Base-by-base conservation (phyloP, 2,113 vertebrate species). In the Raja brachyura region DNA sequence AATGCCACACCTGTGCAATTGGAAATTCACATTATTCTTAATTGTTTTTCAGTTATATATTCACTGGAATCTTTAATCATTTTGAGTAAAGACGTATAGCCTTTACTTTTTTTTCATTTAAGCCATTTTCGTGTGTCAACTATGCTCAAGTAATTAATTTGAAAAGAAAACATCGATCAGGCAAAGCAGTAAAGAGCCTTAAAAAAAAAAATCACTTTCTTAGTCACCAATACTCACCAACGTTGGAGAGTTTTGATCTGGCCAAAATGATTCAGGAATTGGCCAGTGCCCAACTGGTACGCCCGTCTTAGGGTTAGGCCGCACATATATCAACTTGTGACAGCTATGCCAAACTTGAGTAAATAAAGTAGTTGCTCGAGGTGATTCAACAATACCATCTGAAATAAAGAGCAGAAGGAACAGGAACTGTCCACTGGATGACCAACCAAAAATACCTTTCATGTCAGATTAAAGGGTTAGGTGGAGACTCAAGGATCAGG, bases 231-330 rank as follows among this genome's bases (percentile, higher is more conserved):
- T 76, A 96, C 97, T 96, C 96, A 97, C 97, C 96, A 97, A 94
- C 83, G 96, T 97, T 94, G 96, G 96, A 93, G 96, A 97, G 95
- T 97, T 97, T 94, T 97, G 97, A 95, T 97, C 97, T 94, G 97
- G 97, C 97, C 97, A 97, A 93, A 97, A 97, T 81, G 97, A 97
- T 88, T 97, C 97, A 92, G 97, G 97, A 94, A 97, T 97, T 93
- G 97, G 97, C 97, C 97, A 97, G 0, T 97, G 97, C 93, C 97
- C 97, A 95, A 97, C 96, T 95, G 97, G 97, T 96, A 97, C 96
- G 13, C 97, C 97, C 31, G 96, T 97, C 96, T 97, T 97, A 93
- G 97, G 96, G 94, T 97, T 97, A 93, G 97, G 96, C 33, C 97
- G 95, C 33, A 97, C 97, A 92, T 97, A 97, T 95, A 97, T 97